These are phyloP conservation scores for Trichonephila clavata DNA, from an alignment of 1,140 invertebrate species.

Conservation along the genomic window DNA sequence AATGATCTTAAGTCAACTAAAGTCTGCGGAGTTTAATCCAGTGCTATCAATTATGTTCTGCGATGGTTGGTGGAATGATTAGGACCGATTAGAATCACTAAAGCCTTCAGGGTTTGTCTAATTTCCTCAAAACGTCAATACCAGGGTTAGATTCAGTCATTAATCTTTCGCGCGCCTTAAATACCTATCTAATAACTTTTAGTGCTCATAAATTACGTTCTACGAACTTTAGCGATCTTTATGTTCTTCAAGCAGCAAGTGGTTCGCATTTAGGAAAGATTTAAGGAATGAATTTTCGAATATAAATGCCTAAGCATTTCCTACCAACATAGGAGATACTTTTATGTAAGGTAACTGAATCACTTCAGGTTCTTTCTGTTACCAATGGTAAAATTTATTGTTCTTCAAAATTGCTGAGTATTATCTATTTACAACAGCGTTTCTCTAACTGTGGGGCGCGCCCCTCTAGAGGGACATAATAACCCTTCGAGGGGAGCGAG, in stretches of 20 bases:
- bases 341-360: too few relatives aligned
- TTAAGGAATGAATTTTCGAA: background rate
- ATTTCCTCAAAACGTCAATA: slow-evolving; percentile 41
- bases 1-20: slow-evolving; percentile 38
- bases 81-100: slow-evolving; percentile 48
- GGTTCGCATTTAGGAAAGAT: background rate
- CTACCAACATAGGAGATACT: background rate
- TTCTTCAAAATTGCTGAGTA: too few relatives aligned
- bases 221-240: background rate
- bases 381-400: too few relatives aligned
- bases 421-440: too few relatives aligned
- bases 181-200: slow-evolving; percentile 26
- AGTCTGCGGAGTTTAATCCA: background rate
- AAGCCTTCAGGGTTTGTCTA: slow-evolving; percentile 41
- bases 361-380: too few relatives aligned
- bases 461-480: too few relatives aligned
- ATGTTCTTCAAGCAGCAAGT: background rate
- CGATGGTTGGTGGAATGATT: slow-evolving; percentile 30
- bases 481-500: too few relatives aligned
- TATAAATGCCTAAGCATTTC: background rate
- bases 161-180: slow-evolving; percentile 26
- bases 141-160: slow-evolving; percentile 47
- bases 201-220: slow-evolving; percentile 35
- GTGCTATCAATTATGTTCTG: slow-evolving; percentile 34
- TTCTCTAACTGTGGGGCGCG: too few relatives aligned